Evolutionary conservation across 2,113 vertebrate genomes (phyloP).

Genomic region (Oplegnathus fasciatus): DNA sequence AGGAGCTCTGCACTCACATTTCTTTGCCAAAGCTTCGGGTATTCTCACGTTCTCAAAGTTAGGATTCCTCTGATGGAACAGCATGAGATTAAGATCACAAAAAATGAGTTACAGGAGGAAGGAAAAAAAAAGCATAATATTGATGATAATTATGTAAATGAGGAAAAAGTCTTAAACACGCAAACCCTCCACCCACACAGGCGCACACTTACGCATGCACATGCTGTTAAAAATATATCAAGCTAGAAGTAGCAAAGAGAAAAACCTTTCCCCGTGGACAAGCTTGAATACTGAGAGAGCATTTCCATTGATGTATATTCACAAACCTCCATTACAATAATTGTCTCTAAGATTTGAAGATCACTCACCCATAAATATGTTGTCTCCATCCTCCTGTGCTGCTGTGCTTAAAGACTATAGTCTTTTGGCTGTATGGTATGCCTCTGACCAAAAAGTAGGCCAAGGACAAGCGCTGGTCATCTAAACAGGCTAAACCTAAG

Average conservation of each 20-base stretch:
- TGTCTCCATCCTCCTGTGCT: slow-evolving; percentile 67
- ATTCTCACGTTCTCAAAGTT: slow-evolving; percentile 44
- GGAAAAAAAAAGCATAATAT: slow-evolving; percentile 17
- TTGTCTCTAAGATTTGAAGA: slow-evolving; percentile 53
- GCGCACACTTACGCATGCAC: slow-evolving; percentile 53
- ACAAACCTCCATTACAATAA: slow-evolving; percentile 47
- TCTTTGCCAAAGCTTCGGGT: slow-evolving; percentile 46
- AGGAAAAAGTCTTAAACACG: slow-evolving; percentile 45
- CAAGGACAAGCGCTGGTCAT: slow-evolving; percentile 81
- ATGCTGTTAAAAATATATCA: slow-evolving; percentile 71
- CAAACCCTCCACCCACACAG: slow-evolving; percentile 42
- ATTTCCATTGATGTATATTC: slow-evolving; percentile 39
- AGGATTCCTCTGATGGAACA: slow-evolving; percentile 28
- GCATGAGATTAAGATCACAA: slow-evolving; percentile 4
- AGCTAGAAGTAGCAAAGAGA: slow-evolving; percentile 61
- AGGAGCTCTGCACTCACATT: slow-evolving; percentile 43
- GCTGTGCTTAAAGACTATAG: slow-evolving; percentile 62
- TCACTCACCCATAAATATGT: slow-evolving; percentile 77
- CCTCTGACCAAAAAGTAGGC: slow-evolving; percentile 77
- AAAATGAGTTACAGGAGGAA: neutral
- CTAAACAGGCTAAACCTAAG: slow-evolving; percentile 67
- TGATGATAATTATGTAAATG: slow-evolving; percentile 57
- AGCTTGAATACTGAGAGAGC: slow-evolving; percentile 52
- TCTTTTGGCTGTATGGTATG: slow-evolving; percentile 59
- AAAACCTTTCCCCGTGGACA: slow-evolving; percentile 53